These are phyloP conservation scores for Sebastes trivittatus DNA, from an alignment of 2,797 vertebrate species.

Conservation along the genomic window DNA sequence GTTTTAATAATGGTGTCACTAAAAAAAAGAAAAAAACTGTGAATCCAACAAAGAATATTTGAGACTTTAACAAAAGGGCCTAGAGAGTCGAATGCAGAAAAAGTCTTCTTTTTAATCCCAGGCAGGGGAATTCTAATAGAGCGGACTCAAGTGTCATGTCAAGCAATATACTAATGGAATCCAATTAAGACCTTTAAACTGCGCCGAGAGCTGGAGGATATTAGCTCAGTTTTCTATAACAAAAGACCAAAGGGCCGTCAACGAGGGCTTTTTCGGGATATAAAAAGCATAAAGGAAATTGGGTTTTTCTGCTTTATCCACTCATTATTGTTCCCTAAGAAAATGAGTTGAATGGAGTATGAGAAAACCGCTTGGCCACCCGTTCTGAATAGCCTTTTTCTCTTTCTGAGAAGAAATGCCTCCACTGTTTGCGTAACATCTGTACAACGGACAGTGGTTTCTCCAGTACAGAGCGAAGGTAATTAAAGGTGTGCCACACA, in stretches of 20 bases:
- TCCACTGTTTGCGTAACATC: conserved; percentile 49
- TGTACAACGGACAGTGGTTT: conserved; percentile 27
- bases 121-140: conserved; percentile 81
- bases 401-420: conserved; percentile 39
- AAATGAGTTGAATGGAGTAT: conserved; percentile 78
- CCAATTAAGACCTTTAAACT: conserved; percentile 87
- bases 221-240: conserved; percentile 85
- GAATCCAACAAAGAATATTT: conserved; percentile 79
- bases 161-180: conserved; percentile 86
- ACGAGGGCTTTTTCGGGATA: conserved; percentile 79
- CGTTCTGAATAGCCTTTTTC: conserved; percentile 59
- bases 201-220: conserved; percentile 80
- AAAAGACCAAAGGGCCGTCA: conserved; percentile 85
- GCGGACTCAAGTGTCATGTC: conserved; percentile 84
- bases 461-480: conserved; percentile 26
- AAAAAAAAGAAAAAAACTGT: conserved; percentile 46
- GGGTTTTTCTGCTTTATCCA: conserved; percentile 83
- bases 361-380: conserved; percentile 74
- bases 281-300: conserved; percentile 83
- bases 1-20: conserved; percentile 75
- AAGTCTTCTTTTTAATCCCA: conserved; percentile 77
- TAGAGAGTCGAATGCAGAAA: conserved; percentile 73
- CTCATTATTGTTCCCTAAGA: conserved; percentile 81
- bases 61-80: conserved; percentile 77
- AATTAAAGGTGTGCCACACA: conserved; percentile 52